These are phyloP conservation scores for Heteropelma amictum DNA, from an alignment of 2,888 invertebrate genomes.

Conservation along the genomic window DNA sequence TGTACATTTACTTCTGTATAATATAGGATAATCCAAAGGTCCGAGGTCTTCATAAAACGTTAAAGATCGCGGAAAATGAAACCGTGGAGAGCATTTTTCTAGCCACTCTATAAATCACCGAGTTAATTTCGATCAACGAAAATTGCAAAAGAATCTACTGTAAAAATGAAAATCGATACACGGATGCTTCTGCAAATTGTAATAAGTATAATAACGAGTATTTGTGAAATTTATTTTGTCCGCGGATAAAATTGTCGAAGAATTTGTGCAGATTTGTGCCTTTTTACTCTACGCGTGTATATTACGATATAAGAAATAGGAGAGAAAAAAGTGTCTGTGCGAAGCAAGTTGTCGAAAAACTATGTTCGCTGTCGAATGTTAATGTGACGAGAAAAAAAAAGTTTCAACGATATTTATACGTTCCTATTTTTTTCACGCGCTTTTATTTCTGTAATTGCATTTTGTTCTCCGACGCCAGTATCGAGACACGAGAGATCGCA, in stretches of 20 bases:
- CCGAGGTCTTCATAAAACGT: background rate
- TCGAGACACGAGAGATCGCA: slow-evolving; percentile 9
- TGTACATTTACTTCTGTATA: slow-evolving; percentile 37
- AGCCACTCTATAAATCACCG: too few species aligned
- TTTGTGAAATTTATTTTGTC: slow-evolving; percentile 44
- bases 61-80: too few species aligned
- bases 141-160: too few species aligned
- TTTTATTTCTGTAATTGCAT: slow-evolving; percentile 33
- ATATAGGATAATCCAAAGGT: background rate
- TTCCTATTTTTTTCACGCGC: background rate
- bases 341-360: slow-evolving; percentile 2
- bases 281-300: too few species aligned
- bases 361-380: background rate
- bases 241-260: slow-evolving; percentile 1
- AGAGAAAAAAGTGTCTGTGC: background rate
- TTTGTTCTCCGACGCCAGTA: slow-evolving; percentile 23
- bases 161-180: too few species aligned
- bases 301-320: too few species aligned
- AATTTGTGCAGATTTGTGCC: slow-evolving; percentile 45
- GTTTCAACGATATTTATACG: slow-evolving; percentile 1
- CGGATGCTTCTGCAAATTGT: slow-evolving; percentile 37
- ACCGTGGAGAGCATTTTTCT: too few species aligned
- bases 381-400: slow-evolving; percentile 15
- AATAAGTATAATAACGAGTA: slow-evolving; percentile 21
- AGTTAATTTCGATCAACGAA: background rate